Base-by-base conservation (phyloP, 1,140 invertebrate species). In the Euglossa dilemma region DNA sequence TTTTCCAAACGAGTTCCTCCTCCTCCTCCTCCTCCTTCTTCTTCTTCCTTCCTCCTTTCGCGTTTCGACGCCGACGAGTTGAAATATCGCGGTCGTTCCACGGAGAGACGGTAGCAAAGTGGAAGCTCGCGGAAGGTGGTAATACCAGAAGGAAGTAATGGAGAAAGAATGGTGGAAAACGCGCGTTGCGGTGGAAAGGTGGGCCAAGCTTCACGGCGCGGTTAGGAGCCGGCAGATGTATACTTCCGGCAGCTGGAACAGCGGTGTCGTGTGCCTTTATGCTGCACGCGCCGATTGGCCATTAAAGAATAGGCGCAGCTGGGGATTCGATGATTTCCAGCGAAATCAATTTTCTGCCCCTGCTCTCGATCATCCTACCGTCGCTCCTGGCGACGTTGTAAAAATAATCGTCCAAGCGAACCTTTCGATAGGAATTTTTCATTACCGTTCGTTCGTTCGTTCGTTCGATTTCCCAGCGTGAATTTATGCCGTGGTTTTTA, bases 201-300 rank as follows among this genome's bases (percentile, higher is more conserved):
- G 77, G 61, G 78, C 76, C 90, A 66, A 90, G 87, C 90, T 89
- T 77, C 87, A 89, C 84, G 88, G 84, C 75, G 87, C 86, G 90
- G 87, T 88, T 90, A 91, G 83, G 89, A 85, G 90, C 89, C 61
- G 36, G 91, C 92, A 92, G 92, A 92, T 92, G 92, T 91, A 91
- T 91, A 91, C 90, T 92, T 92, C 92, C 91, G 91, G 91, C 91
- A 92, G 91, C 91, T 92, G 91, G 86, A 71, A 91, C 86, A 88
- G 86, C 77, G 85, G 87, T 89, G 90, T 91, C 90, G 91, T 89
- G 88, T 82, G 85, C 79, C 86, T 87, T 88, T 90, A 90, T 83
- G 70, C 76, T 91, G 90, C 91, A 92, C 91, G 91, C 91, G 59
- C 84, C 85, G 87, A 89, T 89, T 89, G 87, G 82, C 87, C 76